Percentiles rank a stretch among this genome's conserved stretches.
Conservation (phyloP, 37 sponge, comb jelly and placozoan genomes). For the Eunapius fragilis region DNA sequence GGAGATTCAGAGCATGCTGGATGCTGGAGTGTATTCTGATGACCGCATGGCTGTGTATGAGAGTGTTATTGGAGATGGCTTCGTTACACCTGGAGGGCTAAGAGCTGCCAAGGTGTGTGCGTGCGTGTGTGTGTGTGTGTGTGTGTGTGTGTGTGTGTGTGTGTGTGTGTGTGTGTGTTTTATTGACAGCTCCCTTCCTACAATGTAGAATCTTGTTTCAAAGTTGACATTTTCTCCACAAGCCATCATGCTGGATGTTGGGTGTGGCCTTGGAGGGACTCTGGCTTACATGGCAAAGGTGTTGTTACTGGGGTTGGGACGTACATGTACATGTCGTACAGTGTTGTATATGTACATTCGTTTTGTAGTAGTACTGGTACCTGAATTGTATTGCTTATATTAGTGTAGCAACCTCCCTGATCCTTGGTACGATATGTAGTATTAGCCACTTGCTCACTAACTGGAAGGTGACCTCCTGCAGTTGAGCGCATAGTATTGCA, state of each 20-base stretch:
- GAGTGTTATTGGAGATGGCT: slow-evolving; percentile 40
- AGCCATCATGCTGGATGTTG: slow-evolving; percentile 53
- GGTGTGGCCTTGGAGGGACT: slow-evolving; percentile 65
- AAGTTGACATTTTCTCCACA: slow-evolving; percentile 14
- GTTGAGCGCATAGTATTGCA: neutral
- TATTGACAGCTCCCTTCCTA: neutral
- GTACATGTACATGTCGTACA: no score
- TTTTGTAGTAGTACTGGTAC: no score
- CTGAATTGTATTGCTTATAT: no score
- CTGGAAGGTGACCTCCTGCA: no score
- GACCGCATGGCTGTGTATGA: slow-evolving; percentile 34
- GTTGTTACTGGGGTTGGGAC: neutral
- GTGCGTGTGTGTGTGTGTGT: neutral
- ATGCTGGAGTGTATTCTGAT: slow-evolving; percentile 17
- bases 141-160: neutral
- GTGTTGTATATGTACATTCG: no score
- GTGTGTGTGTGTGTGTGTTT: neutral
- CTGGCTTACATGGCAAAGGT: slow-evolving; percentile 45
- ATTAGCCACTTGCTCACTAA: neutral
- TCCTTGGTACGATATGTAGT: neutral
- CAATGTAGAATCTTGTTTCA: slow-evolving; percentile 16
- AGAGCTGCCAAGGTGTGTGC: slow-evolving; percentile 23
- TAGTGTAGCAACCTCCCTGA: neutral
- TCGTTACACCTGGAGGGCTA: slow-evolving; percentile 40
- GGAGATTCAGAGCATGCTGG: slow-evolving; percentile 19